Conservation (phyloP, 2,113 vertebrate species). For the Zosterops pallidus region DNA sequence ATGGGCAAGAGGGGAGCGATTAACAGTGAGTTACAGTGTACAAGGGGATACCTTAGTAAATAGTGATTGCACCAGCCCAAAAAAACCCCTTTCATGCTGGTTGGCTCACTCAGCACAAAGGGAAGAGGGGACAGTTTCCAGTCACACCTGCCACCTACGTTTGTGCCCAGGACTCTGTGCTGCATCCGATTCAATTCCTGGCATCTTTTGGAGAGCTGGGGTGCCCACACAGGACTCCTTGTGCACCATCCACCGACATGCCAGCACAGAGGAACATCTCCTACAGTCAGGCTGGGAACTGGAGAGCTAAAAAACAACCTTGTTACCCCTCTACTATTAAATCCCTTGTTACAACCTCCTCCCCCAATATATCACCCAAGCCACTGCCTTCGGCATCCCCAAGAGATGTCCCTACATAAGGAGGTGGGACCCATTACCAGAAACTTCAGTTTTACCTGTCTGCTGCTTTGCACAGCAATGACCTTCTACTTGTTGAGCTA, state of each 20-base stretch:
- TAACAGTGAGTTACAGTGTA: not conserved
- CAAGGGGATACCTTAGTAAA: no score
- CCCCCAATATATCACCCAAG: not conserved
- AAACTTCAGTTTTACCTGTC: not conserved
- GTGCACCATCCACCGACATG: not conserved
- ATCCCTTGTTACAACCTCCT: not conserved
- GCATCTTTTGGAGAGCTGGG: not conserved
- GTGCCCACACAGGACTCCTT: not conserved
- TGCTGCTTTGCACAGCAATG: not conserved
- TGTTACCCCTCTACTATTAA: not conserved
- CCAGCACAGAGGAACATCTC: not conserved
- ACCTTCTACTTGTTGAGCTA: not conserved
- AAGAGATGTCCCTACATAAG: not conserved
- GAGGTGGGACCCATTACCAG: not conserved
- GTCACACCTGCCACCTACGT: not conserved
- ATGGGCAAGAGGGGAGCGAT: not conserved
- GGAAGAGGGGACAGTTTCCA: not conserved
- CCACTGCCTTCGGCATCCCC: not conserved
- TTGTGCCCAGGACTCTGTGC: not conserved
- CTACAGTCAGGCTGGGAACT: not conserved
- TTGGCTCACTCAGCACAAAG: not conserved
- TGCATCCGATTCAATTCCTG: not conserved
- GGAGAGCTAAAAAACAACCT: not conserved
- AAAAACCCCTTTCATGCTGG: not conserved
- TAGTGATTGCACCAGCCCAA: not conserved